A percentile compares a stretch with the other conserved stretches of the same genome.
Conservation (phyloP, 2,797 vertebrate genomes). For the Sphaeramia orbicularis region DNA sequence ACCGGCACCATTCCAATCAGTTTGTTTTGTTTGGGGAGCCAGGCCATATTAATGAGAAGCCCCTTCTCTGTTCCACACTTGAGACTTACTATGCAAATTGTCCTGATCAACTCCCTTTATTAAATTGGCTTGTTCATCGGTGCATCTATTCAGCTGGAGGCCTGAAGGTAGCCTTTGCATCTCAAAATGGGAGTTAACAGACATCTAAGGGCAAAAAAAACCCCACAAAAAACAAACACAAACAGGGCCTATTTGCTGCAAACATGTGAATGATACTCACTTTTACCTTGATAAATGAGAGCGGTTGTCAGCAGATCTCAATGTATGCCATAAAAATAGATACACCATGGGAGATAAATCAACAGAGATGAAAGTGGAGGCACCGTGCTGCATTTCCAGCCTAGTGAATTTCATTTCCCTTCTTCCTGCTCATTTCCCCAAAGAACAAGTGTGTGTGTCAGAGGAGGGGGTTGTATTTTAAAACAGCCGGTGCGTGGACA, state of each 20-base stretch:
- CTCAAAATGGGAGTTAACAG: constrained; percentile 20
- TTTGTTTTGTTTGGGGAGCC: constrained; percentile 70
- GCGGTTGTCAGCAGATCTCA: constrained; percentile 59
- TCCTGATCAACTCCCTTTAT: constrained; percentile 70
- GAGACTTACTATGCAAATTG: constrained; percentile 68
- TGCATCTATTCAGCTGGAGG: constrained; percentile 53
- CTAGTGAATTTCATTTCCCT: constrained; percentile 55
- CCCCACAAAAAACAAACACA: not conserved
- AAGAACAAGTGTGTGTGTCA: constrained; percentile 24
- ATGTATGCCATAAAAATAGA: constrained; percentile 56
- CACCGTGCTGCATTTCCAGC: constrained; percentile 40
- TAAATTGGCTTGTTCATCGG: constrained; percentile 61
- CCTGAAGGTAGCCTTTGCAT: constrained; percentile 40
- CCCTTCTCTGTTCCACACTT: constrained; percentile 43
- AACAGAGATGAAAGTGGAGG: constrained; percentile 56
- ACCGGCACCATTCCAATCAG: constrained; percentile 45
- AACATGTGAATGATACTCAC: constrained; percentile 40
- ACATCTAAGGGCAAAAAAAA: constrained; percentile 2
- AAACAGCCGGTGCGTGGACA: constrained; percentile 6
- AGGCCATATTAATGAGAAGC: constrained; percentile 66
- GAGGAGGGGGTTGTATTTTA: constrained; percentile 10
- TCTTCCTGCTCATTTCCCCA: constrained; percentile 59
- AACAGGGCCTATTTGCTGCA: constrained; percentile 14
- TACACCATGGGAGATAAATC: constrained; percentile 50
- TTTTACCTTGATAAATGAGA: constrained; percentile 45